Evolutionary conservation across 2,888 invertebrate genomes (phyloP), one percentile per base, ranked within the genome.

Genomic region (Trachelus stipa): DNA sequence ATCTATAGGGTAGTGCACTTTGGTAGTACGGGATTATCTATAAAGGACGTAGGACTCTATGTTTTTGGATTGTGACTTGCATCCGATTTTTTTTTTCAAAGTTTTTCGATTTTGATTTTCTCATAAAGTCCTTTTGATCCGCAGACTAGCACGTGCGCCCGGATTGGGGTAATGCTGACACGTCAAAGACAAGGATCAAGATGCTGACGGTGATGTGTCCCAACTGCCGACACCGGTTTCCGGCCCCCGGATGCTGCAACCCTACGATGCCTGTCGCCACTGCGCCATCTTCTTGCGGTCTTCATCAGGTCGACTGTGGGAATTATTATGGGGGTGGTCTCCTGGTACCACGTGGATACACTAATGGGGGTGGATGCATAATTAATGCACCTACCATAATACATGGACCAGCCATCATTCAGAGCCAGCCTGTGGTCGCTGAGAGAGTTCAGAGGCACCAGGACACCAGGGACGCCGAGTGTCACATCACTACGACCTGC

Each of bases 211-310:
- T 93, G 90, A 92, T 92, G 92, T 95, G 95, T 90, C 95, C 95
- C 81, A 94, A 95, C 92, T 95, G 95, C 92, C 93, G 94, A 90
- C 95, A 95, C 93, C 94, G 94, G 83, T 94, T 94, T 89, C 90
- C 91, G 90, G 92, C 88, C 34, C 83, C 87, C 11, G 89, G 89
- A 69, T 90, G 90, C 82, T 91, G 89, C 79, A 85, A 83, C 81
- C 84, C 85, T 73, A 77, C 78, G 73, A 75, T 40, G 73, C 34
- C 78, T 3, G 34, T 69, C 11, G 15, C 74, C 81, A 34, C 80
- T 11, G 71, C 73, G 4, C 34, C 78, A 11, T n/a, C 23, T 34
- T 73, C 31, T 23, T n/a, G 35, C 73, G 73, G 69, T 4, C 15
- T 30, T 69, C 69, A 69, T 33, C 69, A 30, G 30, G 23, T 81